Evolutionary conservation across 2,888 invertebrate genomes (phyloP), one percentile per base, ranked within the genome.

Genomic region (Gibbula magus): DNA sequence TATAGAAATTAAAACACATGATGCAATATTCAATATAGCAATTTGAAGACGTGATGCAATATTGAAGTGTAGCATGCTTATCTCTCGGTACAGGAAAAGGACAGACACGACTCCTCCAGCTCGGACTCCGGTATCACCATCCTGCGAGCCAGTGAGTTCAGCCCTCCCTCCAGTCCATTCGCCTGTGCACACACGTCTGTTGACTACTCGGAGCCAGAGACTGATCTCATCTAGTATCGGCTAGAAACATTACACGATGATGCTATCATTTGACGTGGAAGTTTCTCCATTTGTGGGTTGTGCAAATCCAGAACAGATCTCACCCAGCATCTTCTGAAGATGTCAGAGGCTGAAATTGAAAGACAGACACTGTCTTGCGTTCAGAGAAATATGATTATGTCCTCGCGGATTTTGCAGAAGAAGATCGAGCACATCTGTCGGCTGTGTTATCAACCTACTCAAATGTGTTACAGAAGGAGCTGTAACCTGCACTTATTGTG

Each of bases 41-140:
- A 45, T 4, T 1, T 45, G 2, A 29, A 61, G 61, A 61, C 61
- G 16, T 61, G 61, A 61, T 61, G 61, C 61, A 61, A 61, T 61
- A 61, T 61, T 61, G 61, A 61, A 45, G 51, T 78, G 54, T 32
- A 25, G 80, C 52, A 78, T 67, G 70, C 75, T 70, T 77, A 8
- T 16, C 67, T 77, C 74, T 83, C 79, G 18, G 79, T 83, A 73
- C 83, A 88, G 85, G 86, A 86, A 54, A 87, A 86, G 67, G 87
- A 89, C 32, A 80, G 90, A n/a, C 89, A 90, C 75, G 90, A 91
- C 77, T 90, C 90, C 0, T 91, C 90, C 13, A 89, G 90, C 70
- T 88, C 89, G 10, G 90, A 91, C 77, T 91, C 91, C 29, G 90
- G 91, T 2, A 90, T 90, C 52, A 88, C 88, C 22, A 87, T 89